Evolutionary conservation across 2,888 invertebrate genomes (phyloP), one percentile per base, ranked within the genome.

Genomic region (Tenthredo livida): DNA sequence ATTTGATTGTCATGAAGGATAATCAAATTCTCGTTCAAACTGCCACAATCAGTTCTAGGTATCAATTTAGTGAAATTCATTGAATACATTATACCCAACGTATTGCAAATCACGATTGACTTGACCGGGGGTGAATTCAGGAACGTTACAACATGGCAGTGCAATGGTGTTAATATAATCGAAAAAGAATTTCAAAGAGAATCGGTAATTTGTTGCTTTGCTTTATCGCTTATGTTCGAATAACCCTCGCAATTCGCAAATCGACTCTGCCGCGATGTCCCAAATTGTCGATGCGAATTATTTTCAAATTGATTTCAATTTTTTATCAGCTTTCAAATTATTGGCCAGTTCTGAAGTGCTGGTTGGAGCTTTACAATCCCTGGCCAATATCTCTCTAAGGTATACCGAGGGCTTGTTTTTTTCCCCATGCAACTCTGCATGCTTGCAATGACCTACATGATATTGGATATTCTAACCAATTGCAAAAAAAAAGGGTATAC

Each of bases 21-120:
- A n/a, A 50, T 50, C 17, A 50, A 50, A 50, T 54, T n/a, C n/a
- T 6, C n/a, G n/a, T n/a, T 54, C 7, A 6, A 54, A 54, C n/a
- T 54, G 2, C 54, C 54, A 54, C 17, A 54, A 54, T 54, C 54
- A 54, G 54, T n/a, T 54, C n/a, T 54, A 6, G n/a, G n/a, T n/a
- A 54, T 54, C 54, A n/a, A 54, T 54, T n/a, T 54, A n/a, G n/a
- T n/a, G n/a, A 54, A n/a, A 54, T 54, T 54, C n/a, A 54, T 54
- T 54, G 54, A 54, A 54, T 54, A 50, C 50, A 50, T 50, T n/a
- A 4, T n/a, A n/a, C n/a, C 54, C 54, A n/a, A n/a, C 54, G n/a
- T 54, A n/a, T 54, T 6, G 54, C 54, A 54, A 54, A 54, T 54
- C 54, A 54, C n/a, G 7, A n/a, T n/a, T 54, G n/a, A 54, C 6